Percentiles rank a stretch among this genome's conserved stretches.
Evolutionary conservation across 2,113 vertebrate species (phyloP).

Genomic region (Pelobates fuscus): DNA sequence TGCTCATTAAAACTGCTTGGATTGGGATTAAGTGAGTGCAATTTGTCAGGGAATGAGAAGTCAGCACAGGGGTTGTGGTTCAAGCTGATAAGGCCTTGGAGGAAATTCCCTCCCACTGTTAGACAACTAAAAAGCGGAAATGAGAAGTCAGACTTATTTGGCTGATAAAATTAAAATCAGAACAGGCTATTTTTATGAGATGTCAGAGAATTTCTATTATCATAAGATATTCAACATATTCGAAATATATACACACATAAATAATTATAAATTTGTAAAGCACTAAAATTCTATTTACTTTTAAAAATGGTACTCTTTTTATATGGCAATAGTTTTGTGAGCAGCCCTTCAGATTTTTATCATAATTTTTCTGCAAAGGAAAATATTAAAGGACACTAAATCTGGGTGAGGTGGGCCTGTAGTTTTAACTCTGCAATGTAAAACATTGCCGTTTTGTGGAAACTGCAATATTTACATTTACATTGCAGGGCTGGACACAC

Average conservation of each 20-base stretch:
- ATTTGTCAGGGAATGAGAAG: slow-evolving; percentile 63
- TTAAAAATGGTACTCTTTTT: background rate
- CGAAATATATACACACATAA: slow-evolving; percentile 7
- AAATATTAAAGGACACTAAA: background rate
- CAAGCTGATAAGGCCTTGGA: slow-evolving; percentile 70
- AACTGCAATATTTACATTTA: too few relatives aligned
- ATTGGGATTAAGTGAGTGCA: slow-evolving; percentile 54
- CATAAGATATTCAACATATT: slow-evolving; percentile 19
- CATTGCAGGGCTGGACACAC: too few relatives aligned
- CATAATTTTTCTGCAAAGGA: background rate
- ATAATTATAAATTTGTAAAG: slow-evolving; percentile 15
- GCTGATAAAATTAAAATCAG: slow-evolving; percentile 64
- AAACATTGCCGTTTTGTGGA: too few relatives aligned
- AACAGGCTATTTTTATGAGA: slow-evolving; percentile 22
- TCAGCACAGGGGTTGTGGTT: slow-evolving; percentile 65
- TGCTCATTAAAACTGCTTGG: slow-evolving; percentile 52
- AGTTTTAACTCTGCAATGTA: too few relatives aligned
- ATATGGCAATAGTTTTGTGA: too few relatives aligned
- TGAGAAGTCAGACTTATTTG: slow-evolving; percentile 55
- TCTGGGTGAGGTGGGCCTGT: too few relatives aligned
- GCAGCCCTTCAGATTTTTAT: too few relatives aligned
- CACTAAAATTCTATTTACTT: background rate
- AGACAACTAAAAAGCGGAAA: slow-evolving; percentile 66
- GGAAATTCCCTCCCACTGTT: slow-evolving; percentile 74
- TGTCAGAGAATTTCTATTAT: slow-evolving; percentile 17